These are phyloP conservation scores for Ostrea edulis DNA, from an alignment of 1,140 invertebrate species.

Conservation along the genomic window DNA sequence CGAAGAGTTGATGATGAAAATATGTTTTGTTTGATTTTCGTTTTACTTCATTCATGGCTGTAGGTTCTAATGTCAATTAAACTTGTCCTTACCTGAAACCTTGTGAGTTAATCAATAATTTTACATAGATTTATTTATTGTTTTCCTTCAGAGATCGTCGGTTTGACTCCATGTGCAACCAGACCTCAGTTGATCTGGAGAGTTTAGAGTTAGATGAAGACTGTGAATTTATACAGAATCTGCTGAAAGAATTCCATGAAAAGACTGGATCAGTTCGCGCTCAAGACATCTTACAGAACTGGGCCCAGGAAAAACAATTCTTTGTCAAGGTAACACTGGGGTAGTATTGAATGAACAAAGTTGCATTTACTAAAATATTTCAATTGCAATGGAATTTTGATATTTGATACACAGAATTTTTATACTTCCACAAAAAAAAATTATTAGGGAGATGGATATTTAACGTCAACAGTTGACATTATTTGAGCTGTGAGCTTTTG, in stretches of 20 bases:
- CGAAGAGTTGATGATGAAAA: neutral
- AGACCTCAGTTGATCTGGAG: conserved; percentile 93
- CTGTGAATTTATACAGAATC: conserved; percentile 87
- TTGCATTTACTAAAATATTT: too few relatives aligned
- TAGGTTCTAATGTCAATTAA: neutral
- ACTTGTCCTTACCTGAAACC: too few relatives aligned
- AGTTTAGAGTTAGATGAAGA: conserved; percentile 90
- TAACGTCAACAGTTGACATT: too few relatives aligned
- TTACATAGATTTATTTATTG: neutral
- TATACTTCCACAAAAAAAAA: too few relatives aligned
- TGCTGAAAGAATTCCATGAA: conserved; percentile 92
- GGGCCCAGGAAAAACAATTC: conserved; percentile 88
- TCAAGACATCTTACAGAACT: conserved; percentile 88
- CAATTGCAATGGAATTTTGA: too few relatives aligned
- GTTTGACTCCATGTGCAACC: conserved; percentile 89
- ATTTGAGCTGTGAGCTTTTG: too few relatives aligned
- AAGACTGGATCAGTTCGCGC: conserved; percentile 95
- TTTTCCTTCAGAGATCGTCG: conserved; percentile 54
- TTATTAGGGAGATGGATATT: too few relatives aligned
- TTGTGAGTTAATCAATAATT: too few relatives aligned
- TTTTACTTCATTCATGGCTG: neutral
- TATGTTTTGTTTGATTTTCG: neutral
- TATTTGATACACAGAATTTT: too few relatives aligned
- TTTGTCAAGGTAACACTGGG: conserved; percentile 89
- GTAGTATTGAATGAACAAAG: too few relatives aligned